These are phyloP conservation scores for Erynnis tages DNA, from an alignment of 2,888 invertebrate genomes.

Conservation along the genomic window DNA sequence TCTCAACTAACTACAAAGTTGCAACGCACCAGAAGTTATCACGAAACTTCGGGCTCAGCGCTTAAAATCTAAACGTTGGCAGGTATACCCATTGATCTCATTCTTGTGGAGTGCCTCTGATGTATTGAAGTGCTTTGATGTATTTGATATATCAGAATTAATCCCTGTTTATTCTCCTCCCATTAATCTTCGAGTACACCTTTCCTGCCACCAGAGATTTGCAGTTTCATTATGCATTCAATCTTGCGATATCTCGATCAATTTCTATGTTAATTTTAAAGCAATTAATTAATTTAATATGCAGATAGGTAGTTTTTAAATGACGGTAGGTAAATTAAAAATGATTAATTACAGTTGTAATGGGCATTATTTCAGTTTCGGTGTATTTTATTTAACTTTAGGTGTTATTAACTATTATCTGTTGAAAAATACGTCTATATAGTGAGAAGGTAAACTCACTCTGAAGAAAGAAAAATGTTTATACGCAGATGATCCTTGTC, in stretches of 20 bases:
- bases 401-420: too few species aligned
- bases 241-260: constrained; percentile 18
- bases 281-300: constrained; percentile 6
- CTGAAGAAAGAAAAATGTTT: too few species aligned
- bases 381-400: too few species aligned
- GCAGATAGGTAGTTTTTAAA: constrained; percentile 1
- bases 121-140: constrained; percentile 15
- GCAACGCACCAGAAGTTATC: background rate
- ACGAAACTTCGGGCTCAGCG: constrained; percentile 14
- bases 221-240: constrained; percentile 24
- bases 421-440: too few species aligned
- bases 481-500: too few species aligned
- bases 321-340: background rate
- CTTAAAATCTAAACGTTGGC: constrained; percentile 19
- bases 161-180: constrained; percentile 15
- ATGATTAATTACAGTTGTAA: background rate
- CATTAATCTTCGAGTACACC: constrained; percentile 16
- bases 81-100: constrained; percentile 22
- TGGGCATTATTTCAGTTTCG: background rate
- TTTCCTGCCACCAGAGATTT: constrained; percentile 18
- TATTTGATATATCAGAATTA: constrained; percentile 21
- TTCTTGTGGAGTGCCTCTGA: constrained; percentile 7
- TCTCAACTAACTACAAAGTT: too few species aligned
- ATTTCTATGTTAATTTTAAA: constrained; percentile 24
- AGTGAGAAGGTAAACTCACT: too few species aligned